These are phyloP conservation scores for Carcharodon carcharias DNA, from an alignment of 2,797 vertebrate genomes.

Conservation along the genomic window DNA sequence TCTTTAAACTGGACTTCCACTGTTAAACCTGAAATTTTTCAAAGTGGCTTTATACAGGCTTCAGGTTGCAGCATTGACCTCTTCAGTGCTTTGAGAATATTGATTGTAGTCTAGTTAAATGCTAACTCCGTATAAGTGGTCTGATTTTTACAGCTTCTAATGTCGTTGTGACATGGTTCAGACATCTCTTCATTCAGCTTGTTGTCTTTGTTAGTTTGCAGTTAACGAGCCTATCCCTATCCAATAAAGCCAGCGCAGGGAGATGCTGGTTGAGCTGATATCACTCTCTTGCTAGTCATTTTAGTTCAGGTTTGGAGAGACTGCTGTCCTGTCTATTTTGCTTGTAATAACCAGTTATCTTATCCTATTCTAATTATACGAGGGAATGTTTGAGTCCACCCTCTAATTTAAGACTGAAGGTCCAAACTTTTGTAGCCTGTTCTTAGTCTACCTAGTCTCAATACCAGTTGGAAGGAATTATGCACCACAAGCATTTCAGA, in stretches of 20 bases:
- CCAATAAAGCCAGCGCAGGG: background rate
- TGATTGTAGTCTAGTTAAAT: background rate
- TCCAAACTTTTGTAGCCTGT: background rate
- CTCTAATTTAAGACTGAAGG: background rate
- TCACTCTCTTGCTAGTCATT: background rate
- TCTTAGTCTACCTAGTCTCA: background rate
- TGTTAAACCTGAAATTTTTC: background rate
- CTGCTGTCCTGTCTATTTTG: background rate
- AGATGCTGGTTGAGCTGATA: background rate
- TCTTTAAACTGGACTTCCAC: background rate
- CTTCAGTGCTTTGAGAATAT: background rate
- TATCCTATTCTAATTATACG: background rate
- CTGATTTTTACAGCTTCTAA: background rate
- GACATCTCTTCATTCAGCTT: background rate
- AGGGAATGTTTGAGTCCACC: background rate
- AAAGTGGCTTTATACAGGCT: background rate
- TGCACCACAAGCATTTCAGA: background rate
- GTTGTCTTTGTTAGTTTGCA: background rate
- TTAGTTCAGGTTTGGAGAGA: background rate
- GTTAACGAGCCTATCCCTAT: background rate
- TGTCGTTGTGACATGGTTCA: background rate
- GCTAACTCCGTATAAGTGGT: background rate
- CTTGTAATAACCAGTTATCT: background rate
- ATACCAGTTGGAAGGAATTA: background rate
- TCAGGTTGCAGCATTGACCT: background rate